A percentile compares a stretch with the other conserved stretches of the same genome.
Evolutionary conservation across 2,888 invertebrate genomes (phyloP).

Genomic region (Morinoia aosen): DNA sequence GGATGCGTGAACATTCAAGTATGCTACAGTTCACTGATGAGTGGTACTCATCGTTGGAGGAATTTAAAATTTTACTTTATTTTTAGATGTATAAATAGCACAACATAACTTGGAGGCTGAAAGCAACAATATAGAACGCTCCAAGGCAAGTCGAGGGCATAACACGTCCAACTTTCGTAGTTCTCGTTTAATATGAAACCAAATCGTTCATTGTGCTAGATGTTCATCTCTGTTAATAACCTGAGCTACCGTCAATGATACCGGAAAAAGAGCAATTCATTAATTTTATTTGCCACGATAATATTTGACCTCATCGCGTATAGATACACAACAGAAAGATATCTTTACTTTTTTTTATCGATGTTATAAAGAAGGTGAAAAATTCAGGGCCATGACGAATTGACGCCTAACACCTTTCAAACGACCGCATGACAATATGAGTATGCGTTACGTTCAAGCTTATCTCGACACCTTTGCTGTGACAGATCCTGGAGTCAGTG

Average conservation of each 20-base stretch:
- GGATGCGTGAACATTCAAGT: no score
- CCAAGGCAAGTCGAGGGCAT: neutral
- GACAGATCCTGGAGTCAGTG: slow-evolving; percentile 65
- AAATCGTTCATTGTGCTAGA: neutral
- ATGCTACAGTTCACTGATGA: no score
- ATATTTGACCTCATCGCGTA: no score
- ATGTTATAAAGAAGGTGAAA: neutral
- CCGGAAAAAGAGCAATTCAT: neutral
- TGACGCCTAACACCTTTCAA: neutral
- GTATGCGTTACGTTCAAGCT: neutral
- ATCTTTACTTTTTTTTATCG: no score
- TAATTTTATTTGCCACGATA: neutral
- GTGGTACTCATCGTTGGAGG: neutral
- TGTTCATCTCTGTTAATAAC: neutral
- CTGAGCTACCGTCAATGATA: neutral
- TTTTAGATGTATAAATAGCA: neutral
- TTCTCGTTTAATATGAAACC: neutral
- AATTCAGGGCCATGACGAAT: neutral
- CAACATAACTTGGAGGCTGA: neutral
- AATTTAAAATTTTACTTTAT: neutral
- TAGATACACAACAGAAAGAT: no score
- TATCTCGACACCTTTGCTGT: neutral
- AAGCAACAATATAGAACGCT: neutral
- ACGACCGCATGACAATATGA: neutral
- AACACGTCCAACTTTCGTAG: neutral